Evolutionary conservation across 1,140 invertebrate species (phyloP), one percentile per base, ranked within the genome.

Genomic region (Drosophila novamexicana): DNA sequence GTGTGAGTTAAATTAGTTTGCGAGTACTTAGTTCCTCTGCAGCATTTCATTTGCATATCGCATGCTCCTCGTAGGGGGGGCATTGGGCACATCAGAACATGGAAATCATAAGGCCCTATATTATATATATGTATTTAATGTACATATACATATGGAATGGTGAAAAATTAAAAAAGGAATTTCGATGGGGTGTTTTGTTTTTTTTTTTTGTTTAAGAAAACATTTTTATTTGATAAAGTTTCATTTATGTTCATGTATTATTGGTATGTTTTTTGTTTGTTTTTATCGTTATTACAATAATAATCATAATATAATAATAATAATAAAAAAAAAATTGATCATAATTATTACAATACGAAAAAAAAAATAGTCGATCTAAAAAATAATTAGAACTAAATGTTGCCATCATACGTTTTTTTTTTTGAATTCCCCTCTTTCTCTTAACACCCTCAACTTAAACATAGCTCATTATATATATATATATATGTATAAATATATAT

Each of bases 221-320:
- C 69, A 88, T 82, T 86, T 85, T 86, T 85, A 86, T 86, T 86
- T 86, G 78, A 85, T 86, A 85, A 85, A 85, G 81, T 85, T 85
- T 81, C 77, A 76, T 85, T 85, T 75, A 79, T 80, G 81, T 84
- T 84, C 72, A 74, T 86, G 82, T 86, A 81, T 86, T 86, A 82
- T 78, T 83, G 80, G 78, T 86, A 82, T 86, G 79, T 73, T 81
- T 84, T 79, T 84, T 79, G n/a, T 77, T 62, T 66, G 56, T 61
- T 56, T 66, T 72, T 77, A 65, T 75, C n/a, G 34, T 68, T 75
- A 70, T 75, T 75, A 74, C 73, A 78, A 72, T 77, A 77, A 76
- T 79, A 66, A 76, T 76, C 65, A 73, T 81, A 77, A 70, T 77
- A 45, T 74, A 49, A 47, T 62, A 57, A 57, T 58, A 54, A 72